A percentile compares a stretch with the other conserved stretches of the same genome.
Evolutionary conservation across 2,797 vertebrate species (phyloP).

Genomic region (Sciurus carolinensis): DNA sequence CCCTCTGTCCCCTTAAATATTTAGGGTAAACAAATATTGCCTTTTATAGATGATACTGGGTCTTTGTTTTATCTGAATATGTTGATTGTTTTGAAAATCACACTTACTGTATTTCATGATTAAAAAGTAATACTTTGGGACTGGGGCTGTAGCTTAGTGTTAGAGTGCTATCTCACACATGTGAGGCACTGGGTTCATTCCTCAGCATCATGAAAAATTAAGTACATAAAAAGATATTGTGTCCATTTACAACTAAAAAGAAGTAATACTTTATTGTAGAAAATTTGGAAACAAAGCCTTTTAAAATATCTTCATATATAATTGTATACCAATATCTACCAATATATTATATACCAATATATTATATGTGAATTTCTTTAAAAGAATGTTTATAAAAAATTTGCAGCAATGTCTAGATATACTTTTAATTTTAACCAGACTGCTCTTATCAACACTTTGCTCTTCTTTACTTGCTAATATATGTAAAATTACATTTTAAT

Average conservation of each 20-base stretch:
- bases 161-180: too few species aligned
- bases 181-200: too few species aligned
- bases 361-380: slow-evolving; percentile 26
- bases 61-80: slow-evolving; percentile 59
- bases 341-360: neutral
- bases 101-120: slow-evolving; percentile 4
- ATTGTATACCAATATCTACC: neutral
- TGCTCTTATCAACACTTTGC: neutral
- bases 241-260: too few species aligned
- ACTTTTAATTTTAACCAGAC: slow-evolving; percentile 40
- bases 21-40: slow-evolving; percentile 22
- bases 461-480: slow-evolving; percentile 27
- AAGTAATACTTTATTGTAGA: neutral
- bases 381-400: slow-evolving; percentile 2
- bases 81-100: slow-evolving; percentile 54
- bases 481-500: slow-evolving; percentile 41
- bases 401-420: neutral
- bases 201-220: too few species aligned
- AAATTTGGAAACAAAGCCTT: slow-evolving; percentile 54
- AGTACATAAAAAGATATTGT: too few species aligned
- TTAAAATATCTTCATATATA: slow-evolving; percentile 2
- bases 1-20: neutral
- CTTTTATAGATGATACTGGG: slow-evolving; percentile 38
- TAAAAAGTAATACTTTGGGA: neutral
- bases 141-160: too few species aligned